phyloP scores from a whole-genome alignment of 2,888 invertebrate genomes.

The Dasypogon diadema region DNA sequence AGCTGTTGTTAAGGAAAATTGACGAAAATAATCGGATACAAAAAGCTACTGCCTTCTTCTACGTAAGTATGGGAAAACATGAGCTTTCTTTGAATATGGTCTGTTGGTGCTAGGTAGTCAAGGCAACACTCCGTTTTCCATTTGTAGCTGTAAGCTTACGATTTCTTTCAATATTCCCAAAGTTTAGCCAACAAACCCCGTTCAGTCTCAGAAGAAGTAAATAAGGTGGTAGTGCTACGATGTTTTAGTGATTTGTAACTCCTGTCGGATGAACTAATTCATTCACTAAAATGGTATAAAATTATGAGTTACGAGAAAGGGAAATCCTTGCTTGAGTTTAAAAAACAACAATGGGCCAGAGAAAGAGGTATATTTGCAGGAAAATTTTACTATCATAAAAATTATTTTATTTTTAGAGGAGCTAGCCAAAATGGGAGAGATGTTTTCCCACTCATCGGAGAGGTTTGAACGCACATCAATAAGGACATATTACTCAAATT shows the following conservation, averaged over 20 bases:
- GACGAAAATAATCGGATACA: background rate
- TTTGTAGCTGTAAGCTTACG: background rate
- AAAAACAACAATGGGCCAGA: slow-evolving; percentile 92
- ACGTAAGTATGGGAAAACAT: background rate
- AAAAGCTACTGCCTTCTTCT: background rate
- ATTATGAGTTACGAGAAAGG: slow-evolving; percentile 52
- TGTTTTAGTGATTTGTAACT: background rate
- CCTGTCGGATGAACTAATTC: background rate
- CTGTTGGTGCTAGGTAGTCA: slow-evolving; percentile 41
- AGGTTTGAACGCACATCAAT: slow-evolving; percentile 68
- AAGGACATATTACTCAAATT: slow-evolving; percentile 67
- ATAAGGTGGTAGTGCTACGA: background rate
- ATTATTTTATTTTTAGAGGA: slow-evolving; percentile 74
- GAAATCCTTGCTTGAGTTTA: slow-evolving; percentile 82
- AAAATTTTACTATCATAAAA: background rate
- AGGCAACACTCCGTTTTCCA: slow-evolving; percentile 49
- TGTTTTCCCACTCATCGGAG: slow-evolving; percentile 76
- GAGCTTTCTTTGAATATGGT: slow-evolving; percentile 11
- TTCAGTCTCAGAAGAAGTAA: slow-evolving; percentile 35
- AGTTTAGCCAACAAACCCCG: slow-evolving; percentile 53
- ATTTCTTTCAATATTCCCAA: slow-evolving; percentile 1
- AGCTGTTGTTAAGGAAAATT: slow-evolving; percentile 2
- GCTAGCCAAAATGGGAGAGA: slow-evolving; percentile 81
- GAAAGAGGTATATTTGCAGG: slow-evolving; percentile 79
- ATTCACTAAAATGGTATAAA: slow-evolving; percentile 37